Evolutionary conservation across 2,113 vertebrate genomes (phyloP).

Genomic region (Micronycteris hirsuta): DNA sequence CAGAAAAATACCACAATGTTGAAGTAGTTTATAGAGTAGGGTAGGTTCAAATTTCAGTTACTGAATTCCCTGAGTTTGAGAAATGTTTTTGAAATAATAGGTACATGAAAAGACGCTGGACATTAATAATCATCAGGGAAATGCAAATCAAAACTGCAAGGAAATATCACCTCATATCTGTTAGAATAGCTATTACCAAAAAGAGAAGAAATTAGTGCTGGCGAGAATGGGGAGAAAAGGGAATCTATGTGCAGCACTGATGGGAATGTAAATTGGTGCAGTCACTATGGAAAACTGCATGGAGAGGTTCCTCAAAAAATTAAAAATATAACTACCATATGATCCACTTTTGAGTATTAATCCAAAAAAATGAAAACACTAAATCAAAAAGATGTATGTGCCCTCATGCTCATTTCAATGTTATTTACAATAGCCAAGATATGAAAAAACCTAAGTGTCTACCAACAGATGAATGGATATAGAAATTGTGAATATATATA

Average conservation of each 20-base stretch:
- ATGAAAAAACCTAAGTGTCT: background rate
- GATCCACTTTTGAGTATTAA: background rate
- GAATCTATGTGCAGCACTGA: background rate
- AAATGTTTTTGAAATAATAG: background rate
- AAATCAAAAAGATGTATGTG: background rate
- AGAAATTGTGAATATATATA: background rate
- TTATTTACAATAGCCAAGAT: background rate
- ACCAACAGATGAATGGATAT: background rate
- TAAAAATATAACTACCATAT: background rate
- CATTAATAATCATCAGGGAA: background rate
- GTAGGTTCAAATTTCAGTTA: conserved; percentile 9
- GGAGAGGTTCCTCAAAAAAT: background rate
- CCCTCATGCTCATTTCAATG: background rate
- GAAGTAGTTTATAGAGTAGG: background rate
- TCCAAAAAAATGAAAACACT: background rate
- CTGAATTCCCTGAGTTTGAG: background rate
- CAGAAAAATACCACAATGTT: background rate
- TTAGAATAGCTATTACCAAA: background rate
- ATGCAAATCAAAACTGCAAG: background rate
- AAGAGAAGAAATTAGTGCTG: background rate
- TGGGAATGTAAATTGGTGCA: background rate
- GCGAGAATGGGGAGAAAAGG: background rate
- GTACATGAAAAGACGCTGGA: background rate
- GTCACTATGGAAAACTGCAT: background rate
- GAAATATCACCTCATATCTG: background rate